These are phyloP conservation scores for Noctua fimbriata DNA, from an alignment of 2,888 invertebrate species.

Conservation along the genomic window DNA sequence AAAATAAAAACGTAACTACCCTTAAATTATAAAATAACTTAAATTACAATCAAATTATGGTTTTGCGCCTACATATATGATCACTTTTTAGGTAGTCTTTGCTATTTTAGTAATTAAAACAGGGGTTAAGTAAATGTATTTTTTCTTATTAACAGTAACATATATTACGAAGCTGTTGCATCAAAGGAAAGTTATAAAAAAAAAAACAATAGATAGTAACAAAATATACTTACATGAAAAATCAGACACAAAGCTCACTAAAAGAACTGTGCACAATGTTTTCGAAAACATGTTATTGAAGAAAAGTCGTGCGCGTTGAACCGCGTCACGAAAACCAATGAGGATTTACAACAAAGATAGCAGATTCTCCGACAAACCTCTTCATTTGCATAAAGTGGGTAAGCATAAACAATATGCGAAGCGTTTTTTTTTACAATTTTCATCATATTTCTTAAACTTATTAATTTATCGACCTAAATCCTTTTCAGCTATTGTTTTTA, in stretches of 20 bases:
- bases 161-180: not conserved
- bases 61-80: no score
- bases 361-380: constrained; percentile 4
- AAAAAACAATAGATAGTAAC: not conserved
- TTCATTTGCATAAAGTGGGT: constrained; percentile 30
- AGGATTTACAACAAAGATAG: constrained; percentile 13
- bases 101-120: not conserved
- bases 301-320: constrained; percentile 9
- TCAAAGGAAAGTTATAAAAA: no score
- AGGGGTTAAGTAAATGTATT: not conserved
- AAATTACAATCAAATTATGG: no score
- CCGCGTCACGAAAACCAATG: constrained; percentile 2
- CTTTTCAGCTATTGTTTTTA: no score
- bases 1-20: no score
- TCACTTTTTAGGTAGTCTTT: not conserved
- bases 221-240: constrained; percentile 54
- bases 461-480: no score
- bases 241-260: constrained; percentile 38
- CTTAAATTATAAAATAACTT: no score
- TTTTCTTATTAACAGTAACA: no score
- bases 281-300: constrained; percentile 44
- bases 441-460: no score
- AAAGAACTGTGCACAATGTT: constrained; percentile 38
- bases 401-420: not conserved
- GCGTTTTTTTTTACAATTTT: no score